Conservation (phyloP, 2,888 invertebrate genomes). For the Heliconius ethilla region DNA sequence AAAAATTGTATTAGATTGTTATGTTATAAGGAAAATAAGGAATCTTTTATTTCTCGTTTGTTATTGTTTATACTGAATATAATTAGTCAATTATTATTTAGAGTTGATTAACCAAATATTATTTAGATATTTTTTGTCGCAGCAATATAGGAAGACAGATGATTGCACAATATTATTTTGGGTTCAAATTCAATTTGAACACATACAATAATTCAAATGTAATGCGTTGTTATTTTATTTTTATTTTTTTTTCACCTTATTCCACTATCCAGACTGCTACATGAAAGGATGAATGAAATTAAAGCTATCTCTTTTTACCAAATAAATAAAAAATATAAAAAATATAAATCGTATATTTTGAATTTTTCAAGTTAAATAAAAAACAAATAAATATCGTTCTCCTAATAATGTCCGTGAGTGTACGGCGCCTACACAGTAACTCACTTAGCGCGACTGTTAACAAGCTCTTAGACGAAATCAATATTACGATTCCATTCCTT, state of each 20-base stretch:
- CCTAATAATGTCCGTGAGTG: slow-evolving; percentile 26
- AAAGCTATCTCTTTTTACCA: no score
- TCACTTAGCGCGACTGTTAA: slow-evolving; percentile 53
- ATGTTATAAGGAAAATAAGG: no score
- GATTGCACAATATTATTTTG: not conserved
- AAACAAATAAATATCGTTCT: not conserved
- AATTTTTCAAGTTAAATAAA: not conserved
- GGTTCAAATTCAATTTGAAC: not conserved
- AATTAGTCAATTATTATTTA: no score
- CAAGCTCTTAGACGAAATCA: slow-evolving; percentile 44
- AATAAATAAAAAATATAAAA: not conserved
- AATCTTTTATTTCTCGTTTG: no score
- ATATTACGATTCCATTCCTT: slow-evolving; percentile 34
- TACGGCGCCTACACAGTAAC: slow-evolving; percentile 48
- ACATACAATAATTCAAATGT: not conserved
- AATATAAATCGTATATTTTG: not conserved
- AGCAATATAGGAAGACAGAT: no score
- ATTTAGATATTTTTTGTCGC: no score
- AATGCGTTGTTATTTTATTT: not conserved
- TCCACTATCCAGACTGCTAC: not conserved
- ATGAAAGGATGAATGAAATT: not conserved
- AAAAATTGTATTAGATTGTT: no score
- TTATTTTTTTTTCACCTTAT: not conserved
- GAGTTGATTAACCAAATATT: no score
- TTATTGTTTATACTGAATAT: no score